Evolutionary conservation across 2,797 vertebrate species (phyloP).

Genomic region (Gephyroberyx darwinii): DNA sequence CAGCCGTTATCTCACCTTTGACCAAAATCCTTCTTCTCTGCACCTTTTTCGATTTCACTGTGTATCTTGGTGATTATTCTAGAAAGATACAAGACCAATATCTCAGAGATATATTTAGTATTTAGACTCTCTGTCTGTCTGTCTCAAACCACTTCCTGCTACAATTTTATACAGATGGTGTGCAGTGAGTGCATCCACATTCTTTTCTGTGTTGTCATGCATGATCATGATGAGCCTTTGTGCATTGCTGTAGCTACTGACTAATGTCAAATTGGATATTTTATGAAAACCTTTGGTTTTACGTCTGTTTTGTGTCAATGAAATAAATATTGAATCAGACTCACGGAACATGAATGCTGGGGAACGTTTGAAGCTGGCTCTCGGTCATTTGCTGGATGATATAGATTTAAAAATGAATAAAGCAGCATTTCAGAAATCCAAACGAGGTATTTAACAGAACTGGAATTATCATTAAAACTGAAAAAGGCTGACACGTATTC

Average conservation of each 20-base stretch:
- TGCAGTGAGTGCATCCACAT: too few species aligned
- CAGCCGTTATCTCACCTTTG: slow-evolving; percentile 33
- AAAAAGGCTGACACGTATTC: not conserved
- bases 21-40: slow-evolving; percentile 23
- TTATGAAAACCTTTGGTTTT: not conserved
- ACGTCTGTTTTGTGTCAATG: not conserved
- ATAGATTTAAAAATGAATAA: not conserved
- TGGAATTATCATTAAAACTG: not conserved
- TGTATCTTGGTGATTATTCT: slow-evolving; percentile 61
- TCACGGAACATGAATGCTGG: slow-evolving; percentile 55
- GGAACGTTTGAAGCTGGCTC: slow-evolving; percentile 61
- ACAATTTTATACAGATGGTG: not conserved
- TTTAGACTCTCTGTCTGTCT: too few species aligned
- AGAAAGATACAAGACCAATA: not conserved
- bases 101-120: not conserved
- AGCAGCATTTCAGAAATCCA: not conserved
- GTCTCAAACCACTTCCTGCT: not conserved
- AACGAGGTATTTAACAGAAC: not conserved
- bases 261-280: not conserved
- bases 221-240: not conserved
- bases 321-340: slow-evolving; percentile 35
- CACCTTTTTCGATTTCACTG: slow-evolving; percentile 54
- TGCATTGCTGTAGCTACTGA: not conserved
- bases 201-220: not conserved
- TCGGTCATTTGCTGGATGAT: slow-evolving; percentile 57